Evolutionary conservation across 64 coral and sea anemone genomes (phyloP).

Genomic region (Pocillopora verrucosa): DNA sequence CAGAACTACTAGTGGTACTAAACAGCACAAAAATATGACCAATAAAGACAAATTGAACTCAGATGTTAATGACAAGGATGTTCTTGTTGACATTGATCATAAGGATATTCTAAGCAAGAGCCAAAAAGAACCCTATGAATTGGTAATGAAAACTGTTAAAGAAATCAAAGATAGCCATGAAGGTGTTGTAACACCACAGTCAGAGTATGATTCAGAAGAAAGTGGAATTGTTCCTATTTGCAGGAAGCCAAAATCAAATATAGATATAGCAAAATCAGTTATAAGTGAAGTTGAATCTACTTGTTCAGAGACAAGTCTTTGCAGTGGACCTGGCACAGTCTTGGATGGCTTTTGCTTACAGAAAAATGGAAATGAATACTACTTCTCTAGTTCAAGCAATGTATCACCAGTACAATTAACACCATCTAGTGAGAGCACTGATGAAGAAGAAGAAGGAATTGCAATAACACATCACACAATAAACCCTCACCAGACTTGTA

Average conservation of each 20-base stretch:
- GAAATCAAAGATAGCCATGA: neutral
- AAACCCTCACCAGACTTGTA: neutral
- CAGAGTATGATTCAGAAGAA: slow-evolving; percentile 3
- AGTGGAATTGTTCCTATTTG: neutral
- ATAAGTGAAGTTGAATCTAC: slow-evolving; percentile 36
- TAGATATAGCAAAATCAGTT: neutral
- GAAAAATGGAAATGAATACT: slow-evolving; percentile 58
- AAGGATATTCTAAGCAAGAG: neutral
- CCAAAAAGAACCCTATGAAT: neutral
- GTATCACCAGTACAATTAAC: neutral
- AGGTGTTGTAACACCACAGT: neutral
- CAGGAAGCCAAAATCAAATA: slow-evolving; percentile 17
- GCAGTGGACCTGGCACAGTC: slow-evolving; percentile 60
- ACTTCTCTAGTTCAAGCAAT: slow-evolving; percentile 47
- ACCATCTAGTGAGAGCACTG: neutral
- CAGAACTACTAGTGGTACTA: neutral
- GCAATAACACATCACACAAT: neutral
- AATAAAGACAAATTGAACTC: neutral
- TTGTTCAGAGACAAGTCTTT: slow-evolving; percentile 63
- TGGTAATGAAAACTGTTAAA: neutral
- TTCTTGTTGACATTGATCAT: neutral
- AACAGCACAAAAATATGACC: neutral
- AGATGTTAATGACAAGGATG: neutral
- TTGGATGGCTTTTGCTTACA: slow-evolving; percentile 23
- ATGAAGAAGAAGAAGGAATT: neutral